phyloP scores from a whole-genome alignment of 2,888 invertebrate genomes.

The Pristionchus mayeri region DNA sequence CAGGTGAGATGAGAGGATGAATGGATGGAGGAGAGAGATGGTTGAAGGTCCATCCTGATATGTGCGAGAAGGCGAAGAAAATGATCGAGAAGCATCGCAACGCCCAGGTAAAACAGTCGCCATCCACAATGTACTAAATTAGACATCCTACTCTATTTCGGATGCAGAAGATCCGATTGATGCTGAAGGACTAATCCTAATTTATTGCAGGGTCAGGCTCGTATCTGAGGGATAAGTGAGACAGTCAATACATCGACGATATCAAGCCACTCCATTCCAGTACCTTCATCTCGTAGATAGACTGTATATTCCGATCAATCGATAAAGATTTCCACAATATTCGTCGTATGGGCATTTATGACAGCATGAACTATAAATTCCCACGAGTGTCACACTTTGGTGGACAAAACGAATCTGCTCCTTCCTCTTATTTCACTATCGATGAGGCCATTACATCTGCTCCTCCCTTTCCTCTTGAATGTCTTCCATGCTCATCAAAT shows the following conservation, averaged over 20 bases:
- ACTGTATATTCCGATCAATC: conserved; percentile 3
- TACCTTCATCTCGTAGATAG: background rate
- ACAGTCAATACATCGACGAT: background rate
- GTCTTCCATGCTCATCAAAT: background rate
- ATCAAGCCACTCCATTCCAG: background rate
- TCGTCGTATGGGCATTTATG: background rate
- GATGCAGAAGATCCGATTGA: too few species aligned
- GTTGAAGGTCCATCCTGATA: background rate
- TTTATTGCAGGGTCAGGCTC: background rate
- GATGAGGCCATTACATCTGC: background rate
- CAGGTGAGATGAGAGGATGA: conserved; percentile 80
- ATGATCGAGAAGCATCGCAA: conserved; percentile 31
- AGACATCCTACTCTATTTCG: too few species aligned
- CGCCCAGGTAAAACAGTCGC: too few species aligned
- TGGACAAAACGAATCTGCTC: background rate
- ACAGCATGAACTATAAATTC: too few species aligned
- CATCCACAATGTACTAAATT: too few species aligned
- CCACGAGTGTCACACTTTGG: background rate
- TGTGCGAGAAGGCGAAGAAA: conserved; percentile 33
- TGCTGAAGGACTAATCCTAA: too few species aligned
- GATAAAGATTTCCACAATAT: background rate
- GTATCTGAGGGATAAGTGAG: background rate
- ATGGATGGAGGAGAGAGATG: background rate
- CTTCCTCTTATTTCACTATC: background rate
- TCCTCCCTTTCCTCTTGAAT: background rate